Conservation (phyloP, 2,113 vertebrate species). For the Cynoglossus semilaevis region DNA sequence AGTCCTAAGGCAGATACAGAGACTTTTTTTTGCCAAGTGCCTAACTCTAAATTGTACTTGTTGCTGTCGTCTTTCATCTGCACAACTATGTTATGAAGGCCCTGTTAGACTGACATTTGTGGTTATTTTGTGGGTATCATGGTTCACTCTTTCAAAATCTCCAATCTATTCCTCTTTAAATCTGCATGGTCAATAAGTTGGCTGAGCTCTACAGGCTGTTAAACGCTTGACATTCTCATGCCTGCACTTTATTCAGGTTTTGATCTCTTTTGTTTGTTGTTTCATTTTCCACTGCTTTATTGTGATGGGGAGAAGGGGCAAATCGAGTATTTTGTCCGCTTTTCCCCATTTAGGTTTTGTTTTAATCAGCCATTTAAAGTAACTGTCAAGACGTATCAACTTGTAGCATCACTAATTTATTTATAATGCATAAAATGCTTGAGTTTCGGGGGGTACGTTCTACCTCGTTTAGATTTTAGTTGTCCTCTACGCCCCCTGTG, state of each 20-base stretch:
- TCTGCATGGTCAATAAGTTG: constrained; percentile 36
- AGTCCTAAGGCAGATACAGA: too few species aligned
- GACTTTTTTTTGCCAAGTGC: constrained; percentile 67
- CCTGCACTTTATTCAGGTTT: constrained; percentile 80
- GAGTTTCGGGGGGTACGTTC: constrained; percentile 68
- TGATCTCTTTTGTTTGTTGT: constrained; percentile 31
- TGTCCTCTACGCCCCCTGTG: constrained; percentile 31
- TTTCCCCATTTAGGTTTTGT: constrained; percentile 17
- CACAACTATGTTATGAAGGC: constrained; percentile 53
- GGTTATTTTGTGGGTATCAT: constrained; percentile 39
- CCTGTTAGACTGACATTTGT: constrained; percentile 32
- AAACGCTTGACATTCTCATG: constrained; percentile 60
- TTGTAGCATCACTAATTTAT: constrained; percentile 67
- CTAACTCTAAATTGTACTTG: constrained; percentile 49
- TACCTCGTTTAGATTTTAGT: constrained; percentile 75
- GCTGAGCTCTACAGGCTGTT: constrained; percentile 55
- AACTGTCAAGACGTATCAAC: constrained; percentile 12
- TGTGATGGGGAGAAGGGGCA: constrained; percentile 26
- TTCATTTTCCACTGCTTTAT: constrained; percentile 41
- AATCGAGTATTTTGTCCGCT: constrained; percentile 26
- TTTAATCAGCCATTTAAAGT: constrained; percentile 12
- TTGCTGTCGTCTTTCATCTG: constrained; percentile 40
- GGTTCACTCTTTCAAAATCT: constrained; percentile 30
- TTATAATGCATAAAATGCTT: constrained; percentile 58
- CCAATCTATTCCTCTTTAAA: constrained; percentile 3